Conservation (phyloP, 2,888 invertebrate species). For the Pseudeuparius sepicola region DNA sequence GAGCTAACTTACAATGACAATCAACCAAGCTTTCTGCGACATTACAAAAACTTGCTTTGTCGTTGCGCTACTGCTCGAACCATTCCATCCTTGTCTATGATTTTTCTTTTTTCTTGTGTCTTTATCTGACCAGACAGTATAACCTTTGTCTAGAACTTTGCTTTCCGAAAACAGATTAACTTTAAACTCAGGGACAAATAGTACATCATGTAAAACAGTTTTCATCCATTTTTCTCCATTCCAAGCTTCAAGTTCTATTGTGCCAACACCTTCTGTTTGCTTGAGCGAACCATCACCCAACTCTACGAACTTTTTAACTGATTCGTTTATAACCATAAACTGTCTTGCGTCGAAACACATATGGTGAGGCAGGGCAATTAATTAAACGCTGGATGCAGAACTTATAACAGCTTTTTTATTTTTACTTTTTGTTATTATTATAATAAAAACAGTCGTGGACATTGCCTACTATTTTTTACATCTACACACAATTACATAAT, state of each 20-base stretch:
- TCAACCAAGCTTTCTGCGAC: too few species aligned
- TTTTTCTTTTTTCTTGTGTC: conserved; percentile 9
- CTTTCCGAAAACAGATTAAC: conserved; percentile 5
- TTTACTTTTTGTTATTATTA: too few species aligned
- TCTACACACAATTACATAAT: too few species aligned
- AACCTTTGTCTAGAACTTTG: conserved; percentile 4
- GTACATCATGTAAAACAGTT: neutral
- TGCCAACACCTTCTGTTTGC: conserved; percentile 4
- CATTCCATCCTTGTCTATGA: conserved; percentile 6
- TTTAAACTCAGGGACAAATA: conserved; percentile 8
- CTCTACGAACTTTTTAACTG: neutral
- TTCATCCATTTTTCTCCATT: conserved; percentile 4
- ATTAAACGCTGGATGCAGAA: too few species aligned
- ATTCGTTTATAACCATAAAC: too few species aligned
- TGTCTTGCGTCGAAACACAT: too few species aligned
- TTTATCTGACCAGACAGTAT: conserved; percentile 1
- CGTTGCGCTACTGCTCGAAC: conserved; percentile 8
- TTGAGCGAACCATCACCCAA: conserved; percentile 3
- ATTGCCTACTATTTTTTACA: too few species aligned
- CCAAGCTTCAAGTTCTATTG: conserved; percentile 3
- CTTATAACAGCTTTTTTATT: too few species aligned
- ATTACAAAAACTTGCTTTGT: conserved; percentile 11
- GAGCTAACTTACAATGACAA: too few species aligned
- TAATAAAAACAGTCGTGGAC: too few species aligned
- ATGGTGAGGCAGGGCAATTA: too few species aligned